Conservation (phyloP, 2,113 vertebrate species). For the Gracilinanus agilis region DNA sequence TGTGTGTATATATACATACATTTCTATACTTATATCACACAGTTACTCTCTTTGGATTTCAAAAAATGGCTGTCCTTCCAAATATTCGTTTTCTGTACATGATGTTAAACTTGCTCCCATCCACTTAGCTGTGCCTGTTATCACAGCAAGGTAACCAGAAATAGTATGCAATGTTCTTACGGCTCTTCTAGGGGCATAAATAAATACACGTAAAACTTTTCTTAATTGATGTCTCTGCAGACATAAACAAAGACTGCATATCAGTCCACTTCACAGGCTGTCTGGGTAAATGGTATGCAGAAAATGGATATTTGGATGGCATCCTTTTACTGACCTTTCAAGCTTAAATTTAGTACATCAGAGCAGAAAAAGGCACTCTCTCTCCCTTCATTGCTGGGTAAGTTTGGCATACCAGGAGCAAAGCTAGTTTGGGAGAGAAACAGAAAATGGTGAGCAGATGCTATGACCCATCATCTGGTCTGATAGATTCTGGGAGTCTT, state of each 20-base stretch:
- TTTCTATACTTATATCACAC: not conserved
- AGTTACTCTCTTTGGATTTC: conserved; percentile 38
- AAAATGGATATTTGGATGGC: not conserved
- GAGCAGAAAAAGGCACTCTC: not conserved
- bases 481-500: conserved; percentile 20
- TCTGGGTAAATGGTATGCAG: conserved; percentile 13
- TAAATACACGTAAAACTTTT: conserved; percentile 60
- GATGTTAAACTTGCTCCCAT: conserved; percentile 39
- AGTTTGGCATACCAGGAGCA: not conserved
- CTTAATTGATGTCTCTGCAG: conserved; percentile 55
- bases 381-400: not conserved
- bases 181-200: conserved; percentile 65
- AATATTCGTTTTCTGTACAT: conserved; percentile 16
- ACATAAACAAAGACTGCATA: conserved; percentile 36
- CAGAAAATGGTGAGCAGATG: not conserved
- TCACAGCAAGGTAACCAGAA: conserved; percentile 53
- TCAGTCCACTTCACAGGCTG: not conserved
- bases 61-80: conserved; percentile 42
- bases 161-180: conserved; percentile 67
- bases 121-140: conserved; percentile 26
- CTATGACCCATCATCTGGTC: not conserved
- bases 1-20: not conserved
- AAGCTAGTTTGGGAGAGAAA: conserved; percentile 31
- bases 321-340: conserved; percentile 24
- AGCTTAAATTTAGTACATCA: not conserved